Base-by-base conservation (phyloP, 2,888 invertebrate genomes). In the Hypena proboscidalis region DNA sequence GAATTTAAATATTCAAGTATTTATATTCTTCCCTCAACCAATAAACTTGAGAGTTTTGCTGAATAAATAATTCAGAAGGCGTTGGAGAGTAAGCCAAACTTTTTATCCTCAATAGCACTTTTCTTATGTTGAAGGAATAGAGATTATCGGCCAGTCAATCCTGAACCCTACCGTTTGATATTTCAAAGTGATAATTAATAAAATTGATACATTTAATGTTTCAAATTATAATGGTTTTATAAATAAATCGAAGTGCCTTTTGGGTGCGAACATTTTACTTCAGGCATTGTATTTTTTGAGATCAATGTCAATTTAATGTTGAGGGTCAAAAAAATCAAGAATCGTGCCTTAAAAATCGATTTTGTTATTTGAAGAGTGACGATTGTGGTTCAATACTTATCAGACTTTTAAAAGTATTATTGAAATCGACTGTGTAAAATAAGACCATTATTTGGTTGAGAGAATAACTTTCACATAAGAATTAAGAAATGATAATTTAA, bases 31-130 rank as follows among this genome's bases (percentile, higher is more conserved):
- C 54, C 50, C 51, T 58, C 54, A 60, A 51, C 65, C 62, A 66
- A 70, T 67, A 75, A 77, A 73, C 68, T 74, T 72, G 59, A 67
- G 68, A 74, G 70, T 75, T 73, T 77, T 62, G 67, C 64, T 65
- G 58, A 71, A 83, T 85, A 82, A 81, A 83, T 83, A 78, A 83
- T 84, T 82, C 79, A 82, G 52, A 35, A 72, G 74, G 72, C 72
- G 71, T 71, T 67, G 65, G 64, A 64, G 65, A 52, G 70, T 62
- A 70, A 74, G 67, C 67, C 67, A 61, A 78, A 79, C 71, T 79
- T 83, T 81, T 79, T 73, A 70, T 67, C 61, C 66, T 58, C 56
- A 67, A 77, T 62, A 65, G 68, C 67, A 68, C 55, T 77, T 78
- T 76, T 77, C 72, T 77, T 75, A 70, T 72, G 66, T 56, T 68